Evolutionary conservation across 2,113 vertebrate species (phyloP).

Genomic region (Neogobius melanostomus): DNA sequence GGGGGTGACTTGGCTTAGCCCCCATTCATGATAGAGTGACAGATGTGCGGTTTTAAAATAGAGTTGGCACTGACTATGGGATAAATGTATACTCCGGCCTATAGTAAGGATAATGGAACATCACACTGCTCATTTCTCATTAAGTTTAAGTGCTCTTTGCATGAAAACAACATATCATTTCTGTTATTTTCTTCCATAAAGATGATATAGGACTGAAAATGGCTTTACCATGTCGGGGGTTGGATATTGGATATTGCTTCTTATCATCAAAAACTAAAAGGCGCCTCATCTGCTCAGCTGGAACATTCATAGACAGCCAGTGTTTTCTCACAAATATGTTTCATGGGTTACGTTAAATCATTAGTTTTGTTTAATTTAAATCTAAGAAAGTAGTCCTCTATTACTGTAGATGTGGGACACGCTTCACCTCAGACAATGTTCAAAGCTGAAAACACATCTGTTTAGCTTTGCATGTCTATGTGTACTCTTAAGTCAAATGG

Average conservation of each 20-base stretch:
- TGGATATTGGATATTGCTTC: not conserved
- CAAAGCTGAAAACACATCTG: too few species aligned
- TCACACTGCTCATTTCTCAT: not conserved
- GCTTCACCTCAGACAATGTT: too few species aligned
- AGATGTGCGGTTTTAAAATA: slow-evolving; percentile 69
- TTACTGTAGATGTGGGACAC: too few species aligned
- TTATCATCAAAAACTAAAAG: not conserved
- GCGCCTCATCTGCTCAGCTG: not conserved
- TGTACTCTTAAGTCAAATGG: too few species aligned
- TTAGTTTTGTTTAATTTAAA: too few species aligned
- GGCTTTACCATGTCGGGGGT: not conserved
- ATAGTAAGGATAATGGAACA: slow-evolving; percentile 27
- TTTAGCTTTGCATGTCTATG: too few species aligned
- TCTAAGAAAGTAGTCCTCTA: too few species aligned
- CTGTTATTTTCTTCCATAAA: not conserved
- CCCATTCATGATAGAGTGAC: slow-evolving; percentile 47
- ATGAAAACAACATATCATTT: not conserved
- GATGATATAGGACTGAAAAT: not conserved
- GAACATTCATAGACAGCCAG: not conserved
- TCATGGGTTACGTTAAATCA: too few species aligned
- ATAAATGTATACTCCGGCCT: slow-evolving; percentile 51
- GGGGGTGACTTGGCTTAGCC: slow-evolving; percentile 40
- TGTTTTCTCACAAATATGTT: not conserved
- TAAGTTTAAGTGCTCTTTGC: not conserved
- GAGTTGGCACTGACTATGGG: slow-evolving; percentile 48